A percentile compares a stretch with the other conserved stretches of the same genome.
Conservation (phyloP, 2,797 vertebrate genomes). For the Sebastiscus albofasciatus region DNA sequence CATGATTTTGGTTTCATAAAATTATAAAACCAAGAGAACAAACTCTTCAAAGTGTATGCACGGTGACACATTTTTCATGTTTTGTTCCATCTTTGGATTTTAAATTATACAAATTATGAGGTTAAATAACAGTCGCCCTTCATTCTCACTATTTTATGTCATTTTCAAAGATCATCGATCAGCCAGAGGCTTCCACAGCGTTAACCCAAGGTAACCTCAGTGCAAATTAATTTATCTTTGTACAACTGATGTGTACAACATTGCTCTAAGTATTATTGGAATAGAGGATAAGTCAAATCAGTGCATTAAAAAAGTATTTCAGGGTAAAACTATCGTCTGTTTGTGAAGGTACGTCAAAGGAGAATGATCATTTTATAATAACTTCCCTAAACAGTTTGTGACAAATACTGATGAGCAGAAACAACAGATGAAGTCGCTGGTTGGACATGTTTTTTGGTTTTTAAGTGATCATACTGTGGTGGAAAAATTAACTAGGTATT, state of each 20-base stretch:
- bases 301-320: conserved; percentile 24
- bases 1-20: neutral
- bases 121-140: conserved; percentile 26
- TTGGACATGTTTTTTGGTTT: conserved; percentile 13
- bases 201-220: conserved; percentile 9
- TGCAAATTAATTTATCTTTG: conserved; percentile 15
- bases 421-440: neutral
- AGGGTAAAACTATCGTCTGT: neutral
- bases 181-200: neutral
- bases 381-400: neutral
- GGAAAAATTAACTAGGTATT: neutral
- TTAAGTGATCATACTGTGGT: conserved; percentile 15
- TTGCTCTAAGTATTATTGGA: conserved; percentile 19
- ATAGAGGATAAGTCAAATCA: conserved; percentile 19
- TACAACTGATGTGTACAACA: neutral
- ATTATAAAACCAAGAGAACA: neutral
- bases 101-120: neutral
- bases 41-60: conserved; percentile 3
- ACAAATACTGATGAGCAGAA: conserved; percentile 38
- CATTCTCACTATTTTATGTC: neutral
- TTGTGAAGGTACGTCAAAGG: neutral
- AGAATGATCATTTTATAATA: neutral
- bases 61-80: conserved; percentile 16
- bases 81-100: conserved; percentile 53
- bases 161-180: neutral